Evolutionary conservation across 2,797 vertebrate genomes (phyloP).

Genomic region (Mormyrops attenuatus): DNA sequence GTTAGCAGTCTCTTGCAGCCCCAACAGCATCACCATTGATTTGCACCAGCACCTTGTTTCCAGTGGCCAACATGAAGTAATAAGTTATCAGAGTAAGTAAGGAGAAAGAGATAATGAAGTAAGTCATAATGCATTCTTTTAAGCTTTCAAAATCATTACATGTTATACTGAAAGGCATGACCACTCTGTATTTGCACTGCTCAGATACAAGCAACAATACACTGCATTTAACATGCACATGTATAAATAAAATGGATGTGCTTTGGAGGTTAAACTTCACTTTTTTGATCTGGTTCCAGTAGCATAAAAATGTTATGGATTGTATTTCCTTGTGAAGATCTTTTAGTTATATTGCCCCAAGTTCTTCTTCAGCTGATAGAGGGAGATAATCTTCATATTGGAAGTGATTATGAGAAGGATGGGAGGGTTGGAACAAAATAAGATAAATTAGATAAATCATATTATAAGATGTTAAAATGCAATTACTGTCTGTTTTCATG

Average conservation of each 20-base stretch:
- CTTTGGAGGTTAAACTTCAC: not conserved
- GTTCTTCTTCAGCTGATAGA: not conserved
- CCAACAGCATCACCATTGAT: not conserved
- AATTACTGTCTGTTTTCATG: slow-evolving; percentile 12
- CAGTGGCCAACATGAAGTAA: not conserved
- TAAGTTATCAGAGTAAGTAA: not conserved
- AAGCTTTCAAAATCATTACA: not conserved
- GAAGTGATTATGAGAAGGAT: slow-evolving; percentile 41
- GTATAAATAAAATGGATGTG: not conserved
- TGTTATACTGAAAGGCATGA: not conserved
- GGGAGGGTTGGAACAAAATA: slow-evolving; percentile 34
- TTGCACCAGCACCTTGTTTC: not conserved
- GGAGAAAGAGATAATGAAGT: not conserved
- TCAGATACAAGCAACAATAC: not conserved
- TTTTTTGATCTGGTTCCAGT: not conserved
- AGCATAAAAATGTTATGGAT: not conserved
- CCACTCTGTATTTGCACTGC: not conserved
- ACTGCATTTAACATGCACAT: not conserved
- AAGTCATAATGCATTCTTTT: not conserved
- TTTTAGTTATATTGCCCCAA: not conserved
- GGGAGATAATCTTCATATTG: slow-evolving; percentile 10
- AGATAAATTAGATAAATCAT: slow-evolving; percentile 18
- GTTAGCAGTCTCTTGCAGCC: not conserved
- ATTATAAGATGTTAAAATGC: slow-evolving; percentile 15
- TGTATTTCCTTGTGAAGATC: not conserved